Conservation (phyloP, 2,797 vertebrate species). For the Melanotaenia trifasciata region DNA sequence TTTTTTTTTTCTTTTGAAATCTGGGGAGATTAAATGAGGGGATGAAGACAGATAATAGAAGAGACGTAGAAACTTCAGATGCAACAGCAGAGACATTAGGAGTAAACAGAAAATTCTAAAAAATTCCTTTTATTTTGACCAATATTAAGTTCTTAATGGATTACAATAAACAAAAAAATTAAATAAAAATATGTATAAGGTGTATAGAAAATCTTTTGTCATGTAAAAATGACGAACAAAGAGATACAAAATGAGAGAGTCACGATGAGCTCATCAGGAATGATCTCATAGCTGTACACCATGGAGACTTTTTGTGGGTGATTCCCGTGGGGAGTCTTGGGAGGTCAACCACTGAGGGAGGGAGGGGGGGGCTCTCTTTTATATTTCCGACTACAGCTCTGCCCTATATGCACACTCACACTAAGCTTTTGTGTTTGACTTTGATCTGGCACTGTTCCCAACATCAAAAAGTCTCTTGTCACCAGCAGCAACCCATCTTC, state of each 20-base stretch:
- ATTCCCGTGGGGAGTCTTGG: conserved; percentile 39
- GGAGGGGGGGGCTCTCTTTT: conserved; percentile 21
- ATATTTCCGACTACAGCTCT: conserved; percentile 29
- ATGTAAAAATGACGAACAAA: background rate
- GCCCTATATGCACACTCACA: conserved; percentile 10
- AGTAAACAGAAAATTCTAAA: background rate
- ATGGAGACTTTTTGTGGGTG: conserved; percentile 41
- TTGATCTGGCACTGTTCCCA: conserved; percentile 66
- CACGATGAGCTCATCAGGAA: conserved; percentile 68
- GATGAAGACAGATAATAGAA: background rate
- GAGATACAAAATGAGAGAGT: conserved; percentile 3
- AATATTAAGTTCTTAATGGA: background rate
- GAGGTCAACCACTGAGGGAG: conserved; percentile 16
- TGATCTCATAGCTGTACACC: conserved; percentile 62
- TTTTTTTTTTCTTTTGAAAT: background rate
- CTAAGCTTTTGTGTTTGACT: conserved; percentile 65
- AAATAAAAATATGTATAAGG: too few species aligned
- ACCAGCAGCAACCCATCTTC: conserved; percentile 44
- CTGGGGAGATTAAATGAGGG: background rate
- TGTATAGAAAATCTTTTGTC: too few species aligned
- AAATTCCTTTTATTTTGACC: background rate
- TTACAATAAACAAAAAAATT: too few species aligned
- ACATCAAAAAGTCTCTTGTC: conserved; percentile 68
- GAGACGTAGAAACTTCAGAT: background rate
- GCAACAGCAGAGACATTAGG: too few species aligned